Conservation (phyloP, 2,113 vertebrate genomes). For the Melospiza melodia region DNA sequence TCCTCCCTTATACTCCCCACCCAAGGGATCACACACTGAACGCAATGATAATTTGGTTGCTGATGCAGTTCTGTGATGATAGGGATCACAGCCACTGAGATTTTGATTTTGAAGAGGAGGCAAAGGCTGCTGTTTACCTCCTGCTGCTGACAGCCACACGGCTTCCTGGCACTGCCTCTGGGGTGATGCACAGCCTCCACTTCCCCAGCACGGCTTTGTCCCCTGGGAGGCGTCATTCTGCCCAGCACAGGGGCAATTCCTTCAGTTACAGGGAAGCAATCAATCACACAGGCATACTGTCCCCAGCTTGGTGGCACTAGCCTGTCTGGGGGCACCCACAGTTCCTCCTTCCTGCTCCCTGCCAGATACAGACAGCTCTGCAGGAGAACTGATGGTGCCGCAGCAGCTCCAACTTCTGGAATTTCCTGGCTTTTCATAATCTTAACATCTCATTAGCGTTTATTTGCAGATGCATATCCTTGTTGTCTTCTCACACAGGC, state of each 20-base stretch:
- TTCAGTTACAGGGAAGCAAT: not conserved
- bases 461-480: conserved; percentile 50
- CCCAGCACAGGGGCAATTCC: not conserved
- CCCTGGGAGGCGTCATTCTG: not conserved
- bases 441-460: conserved; percentile 32
- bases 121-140: not conserved
- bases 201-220: not conserved
- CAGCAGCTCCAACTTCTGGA: conserved; percentile 34
- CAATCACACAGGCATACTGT: not conserved
- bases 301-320: not conserved
- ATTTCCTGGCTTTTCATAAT: conserved; percentile 60
- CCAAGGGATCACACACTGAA: not conserved
- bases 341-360: not conserved
- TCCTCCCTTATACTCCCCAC: not conserved
- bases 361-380: fast-evolving
- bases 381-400: not conserved
- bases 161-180: not conserved
- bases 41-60: not conserved
- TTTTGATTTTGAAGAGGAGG: not conserved
- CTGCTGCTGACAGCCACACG: fast-evolving
- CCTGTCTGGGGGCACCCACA: not conserved
- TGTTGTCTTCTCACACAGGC: conserved; percentile 15
- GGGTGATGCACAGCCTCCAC: not conserved
- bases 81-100: not conserved
- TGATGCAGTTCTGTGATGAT: not conserved